These are phyloP conservation scores for Hirudo medicinalis DNA, from an alignment of 1,140 invertebrate species.

Conservation along the genomic window DNA sequence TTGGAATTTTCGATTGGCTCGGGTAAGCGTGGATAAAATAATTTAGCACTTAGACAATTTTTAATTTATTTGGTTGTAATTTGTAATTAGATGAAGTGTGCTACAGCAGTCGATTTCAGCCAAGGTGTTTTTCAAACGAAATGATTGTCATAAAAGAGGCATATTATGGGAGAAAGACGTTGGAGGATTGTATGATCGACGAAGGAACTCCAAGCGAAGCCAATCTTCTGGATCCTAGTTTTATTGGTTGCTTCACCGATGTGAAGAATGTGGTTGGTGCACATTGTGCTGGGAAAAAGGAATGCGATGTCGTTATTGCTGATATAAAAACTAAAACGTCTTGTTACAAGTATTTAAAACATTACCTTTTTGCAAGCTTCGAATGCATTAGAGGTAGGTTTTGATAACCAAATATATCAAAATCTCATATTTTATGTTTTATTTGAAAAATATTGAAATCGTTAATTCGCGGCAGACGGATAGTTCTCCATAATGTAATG, in stretches of 20 bases:
- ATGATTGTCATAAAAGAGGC: constrained; percentile 8
- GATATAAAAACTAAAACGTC: neutral
- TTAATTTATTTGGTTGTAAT: neutral
- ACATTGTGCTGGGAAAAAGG: neutral
- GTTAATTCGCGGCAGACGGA: no score
- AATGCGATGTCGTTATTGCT: neutral
- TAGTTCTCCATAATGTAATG: no score
- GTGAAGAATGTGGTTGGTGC: neutral
- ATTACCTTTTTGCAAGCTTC: neutral
- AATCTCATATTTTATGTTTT: no score
- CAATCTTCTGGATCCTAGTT: neutral
- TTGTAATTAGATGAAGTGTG: neutral
- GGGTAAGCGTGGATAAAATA: no score
- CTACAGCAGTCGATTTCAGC: neutral
- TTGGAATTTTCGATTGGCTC: no score
- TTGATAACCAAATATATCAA: no score
- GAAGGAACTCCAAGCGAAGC: neutral
- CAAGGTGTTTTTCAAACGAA: neutral
- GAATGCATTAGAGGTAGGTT: neutral
- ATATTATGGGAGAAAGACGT: neutral
- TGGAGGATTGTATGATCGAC: neutral
- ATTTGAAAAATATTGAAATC: no score
- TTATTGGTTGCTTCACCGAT: constrained; percentile 3
- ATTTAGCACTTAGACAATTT: no score
- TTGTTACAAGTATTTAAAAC: neutral